Evolutionary conservation across 2,888 invertebrate species (phyloP).

Genomic region (Lithophane semibrunnea): DNA sequence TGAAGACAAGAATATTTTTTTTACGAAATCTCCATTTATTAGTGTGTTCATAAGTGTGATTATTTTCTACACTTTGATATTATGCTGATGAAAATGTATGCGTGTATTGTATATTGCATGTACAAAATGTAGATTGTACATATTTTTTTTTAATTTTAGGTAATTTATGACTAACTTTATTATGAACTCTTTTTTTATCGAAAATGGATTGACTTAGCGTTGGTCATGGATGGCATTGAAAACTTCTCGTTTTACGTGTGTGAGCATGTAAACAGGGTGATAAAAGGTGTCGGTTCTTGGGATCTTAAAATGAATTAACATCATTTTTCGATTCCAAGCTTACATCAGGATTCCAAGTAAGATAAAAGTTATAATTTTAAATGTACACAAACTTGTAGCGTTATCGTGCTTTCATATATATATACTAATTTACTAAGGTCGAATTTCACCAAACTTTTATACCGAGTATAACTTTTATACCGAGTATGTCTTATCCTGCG

Average conservation of each 20-base stretch:
- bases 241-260: slow-evolving; percentile 45
- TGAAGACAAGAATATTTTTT: slow-evolving; percentile 67
- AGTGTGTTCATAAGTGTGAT: slow-evolving; percentile 77
- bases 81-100: slow-evolving; percentile 67
- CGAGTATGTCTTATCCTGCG: too few relatives aligned
- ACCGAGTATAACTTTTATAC: too few relatives aligned
- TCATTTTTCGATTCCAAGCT: neutral
- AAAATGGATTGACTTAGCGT: slow-evolving; percentile 50
- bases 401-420: too few relatives aligned
- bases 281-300: slow-evolving; percentile 38
- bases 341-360: neutral
- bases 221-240: slow-evolving; percentile 45
- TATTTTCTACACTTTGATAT: slow-evolving; percentile 67
- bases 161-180: slow-evolving; percentile 73
- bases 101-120: slow-evolving; percentile 73
- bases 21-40: slow-evolving; percentile 78
- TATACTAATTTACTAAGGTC: neutral
- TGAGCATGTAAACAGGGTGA: slow-evolving; percentile 30
- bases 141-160: slow-evolving; percentile 71
- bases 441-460: too few relatives aligned
- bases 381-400: neutral
- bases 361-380: slow-evolving; percentile 8
- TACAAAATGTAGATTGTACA: slow-evolving; percentile 84
- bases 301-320: neutral
- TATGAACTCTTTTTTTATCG: slow-evolving; percentile 55